These are phyloP conservation scores for Aramus guarauna DNA, from an alignment of 2,113 vertebrate genomes.

Conservation along the genomic window DNA sequence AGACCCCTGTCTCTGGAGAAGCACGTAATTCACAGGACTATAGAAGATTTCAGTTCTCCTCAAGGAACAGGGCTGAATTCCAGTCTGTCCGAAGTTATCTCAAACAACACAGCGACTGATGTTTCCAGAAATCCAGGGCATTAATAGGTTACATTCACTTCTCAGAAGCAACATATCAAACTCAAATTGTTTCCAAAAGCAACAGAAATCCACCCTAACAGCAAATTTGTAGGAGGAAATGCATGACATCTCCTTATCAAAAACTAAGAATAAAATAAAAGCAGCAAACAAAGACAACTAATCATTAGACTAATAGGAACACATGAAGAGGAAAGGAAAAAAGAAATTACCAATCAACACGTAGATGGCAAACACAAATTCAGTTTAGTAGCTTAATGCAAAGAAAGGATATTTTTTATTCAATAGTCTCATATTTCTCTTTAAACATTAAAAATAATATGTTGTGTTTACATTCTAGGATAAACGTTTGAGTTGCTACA, in stretches of 20 bases:
- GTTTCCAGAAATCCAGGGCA: neutral
- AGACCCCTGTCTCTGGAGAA: neutral
- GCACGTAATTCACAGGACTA: neutral
- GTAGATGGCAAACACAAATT: neutral
- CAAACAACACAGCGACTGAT: neutral
- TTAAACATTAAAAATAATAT: neutral
- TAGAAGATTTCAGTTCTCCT: too few relatives aligned
- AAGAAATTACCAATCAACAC: neutral
- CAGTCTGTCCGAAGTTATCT: neutral
- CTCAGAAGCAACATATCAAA: neutral
- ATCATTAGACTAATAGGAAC: neutral
- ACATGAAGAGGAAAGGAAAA: neutral
- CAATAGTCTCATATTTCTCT: neutral
- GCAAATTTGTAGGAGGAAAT: neutral
- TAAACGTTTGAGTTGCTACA: neutral
- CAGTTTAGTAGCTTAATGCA: neutral
- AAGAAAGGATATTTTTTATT: neutral
- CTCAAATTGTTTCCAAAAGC: neutral
- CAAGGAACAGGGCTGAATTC: neutral
- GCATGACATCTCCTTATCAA: neutral
- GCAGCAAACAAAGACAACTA: neutral
- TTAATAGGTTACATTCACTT: fast-evolving
- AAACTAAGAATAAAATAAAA: neutral
- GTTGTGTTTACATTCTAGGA: neutral
- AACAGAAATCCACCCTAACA: neutral